Evolutionary conservation across 2,113 vertebrate species (phyloP).

Genomic region (Nothobranchius kuhntae): DNA sequence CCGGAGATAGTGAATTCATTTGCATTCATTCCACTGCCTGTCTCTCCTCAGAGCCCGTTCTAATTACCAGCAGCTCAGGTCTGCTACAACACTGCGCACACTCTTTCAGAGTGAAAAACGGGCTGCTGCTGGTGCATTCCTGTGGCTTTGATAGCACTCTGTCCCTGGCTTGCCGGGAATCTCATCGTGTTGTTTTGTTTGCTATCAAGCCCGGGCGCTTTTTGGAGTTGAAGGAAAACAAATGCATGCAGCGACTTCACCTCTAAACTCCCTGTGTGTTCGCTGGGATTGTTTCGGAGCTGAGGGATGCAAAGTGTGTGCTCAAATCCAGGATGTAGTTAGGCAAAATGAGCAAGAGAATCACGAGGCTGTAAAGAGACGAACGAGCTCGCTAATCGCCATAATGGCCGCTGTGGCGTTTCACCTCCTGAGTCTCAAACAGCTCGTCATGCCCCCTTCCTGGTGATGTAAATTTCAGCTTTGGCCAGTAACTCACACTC

Average conservation of each 20-base stretch:
- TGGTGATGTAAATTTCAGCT: constrained; percentile 64
- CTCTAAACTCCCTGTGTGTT: constrained; percentile 36
- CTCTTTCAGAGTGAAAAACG: constrained; percentile 41
- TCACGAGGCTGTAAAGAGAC: constrained; percentile 54
- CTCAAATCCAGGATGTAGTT: constrained; percentile 22
- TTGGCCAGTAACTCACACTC: constrained; percentile 48
- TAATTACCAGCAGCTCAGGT: constrained; percentile 79
- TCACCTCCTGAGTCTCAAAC: constrained; percentile 53
- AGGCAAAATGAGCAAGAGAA: constrained; percentile 17
- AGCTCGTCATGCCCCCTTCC: constrained; percentile 53
- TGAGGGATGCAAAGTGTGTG: constrained; percentile 37
- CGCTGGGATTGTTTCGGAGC: constrained; percentile 57
- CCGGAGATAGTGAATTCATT: constrained; percentile 77
- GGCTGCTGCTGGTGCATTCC: constrained; percentile 65
- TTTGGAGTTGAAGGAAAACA: constrained; percentile 53
- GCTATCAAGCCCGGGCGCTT: constrained; percentile 58
- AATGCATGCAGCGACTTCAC: constrained; percentile 26
- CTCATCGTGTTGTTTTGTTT: constrained; percentile 65
- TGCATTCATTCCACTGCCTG: constrained; percentile 79
- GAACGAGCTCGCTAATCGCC: constrained; percentile 59
- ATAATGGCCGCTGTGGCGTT: constrained; percentile 51
- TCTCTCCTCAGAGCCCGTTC: constrained; percentile 77
- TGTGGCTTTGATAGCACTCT: constrained; percentile 69
- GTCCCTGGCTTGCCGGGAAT: constrained; percentile 63
- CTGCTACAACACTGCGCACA: constrained; percentile 66